These are phyloP conservation scores for Halcyon chelicuti DNA, from an alignment of 2,797 vertebrate species.

Conservation along the genomic window DNA sequence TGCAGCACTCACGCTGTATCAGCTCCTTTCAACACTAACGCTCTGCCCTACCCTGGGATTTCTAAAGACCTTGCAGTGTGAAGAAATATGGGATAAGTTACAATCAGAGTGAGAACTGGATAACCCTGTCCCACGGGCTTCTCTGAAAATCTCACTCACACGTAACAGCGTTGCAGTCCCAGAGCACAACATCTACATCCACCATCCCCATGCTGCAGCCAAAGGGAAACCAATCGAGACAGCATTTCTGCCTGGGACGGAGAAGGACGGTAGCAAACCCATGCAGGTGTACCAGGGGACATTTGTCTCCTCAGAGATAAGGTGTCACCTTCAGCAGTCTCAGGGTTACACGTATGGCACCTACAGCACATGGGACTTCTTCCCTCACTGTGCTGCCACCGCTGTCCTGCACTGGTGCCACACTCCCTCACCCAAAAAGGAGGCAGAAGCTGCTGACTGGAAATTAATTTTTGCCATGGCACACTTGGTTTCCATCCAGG, in stretches of 20 bases:
- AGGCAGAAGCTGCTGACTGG: neutral
- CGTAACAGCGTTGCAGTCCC: neutral
- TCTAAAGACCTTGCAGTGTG: neutral
- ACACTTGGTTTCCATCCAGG: neutral
- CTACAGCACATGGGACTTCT: neutral
- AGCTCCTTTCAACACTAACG: slow-evolving; percentile 20
- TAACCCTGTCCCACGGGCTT: neutral
- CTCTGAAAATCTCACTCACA: slow-evolving; percentile 9
- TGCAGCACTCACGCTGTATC: neutral
- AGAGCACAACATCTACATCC: neutral
- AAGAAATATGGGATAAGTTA: slow-evolving; percentile 11
- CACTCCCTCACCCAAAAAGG: neutral
- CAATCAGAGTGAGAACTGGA: neutral
- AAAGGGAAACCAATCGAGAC: neutral
- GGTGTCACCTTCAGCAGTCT: neutral
- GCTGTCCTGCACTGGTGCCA: neutral
- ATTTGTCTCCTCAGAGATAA: neutral
- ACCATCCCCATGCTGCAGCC: neutral
- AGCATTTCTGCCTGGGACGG: neutral
- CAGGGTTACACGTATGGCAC: neutral
- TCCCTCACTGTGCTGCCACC: neutral
- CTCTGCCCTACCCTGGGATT: slow-evolving; percentile 10
- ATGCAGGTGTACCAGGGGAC: neutral
- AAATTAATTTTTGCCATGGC: neutral
- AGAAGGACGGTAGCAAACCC: neutral